Evolutionary conservation across 2,797 vertebrate species (phyloP), one percentile per base, ranked within the genome.

Genomic region (Arnoldichthys spilopterus): DNA sequence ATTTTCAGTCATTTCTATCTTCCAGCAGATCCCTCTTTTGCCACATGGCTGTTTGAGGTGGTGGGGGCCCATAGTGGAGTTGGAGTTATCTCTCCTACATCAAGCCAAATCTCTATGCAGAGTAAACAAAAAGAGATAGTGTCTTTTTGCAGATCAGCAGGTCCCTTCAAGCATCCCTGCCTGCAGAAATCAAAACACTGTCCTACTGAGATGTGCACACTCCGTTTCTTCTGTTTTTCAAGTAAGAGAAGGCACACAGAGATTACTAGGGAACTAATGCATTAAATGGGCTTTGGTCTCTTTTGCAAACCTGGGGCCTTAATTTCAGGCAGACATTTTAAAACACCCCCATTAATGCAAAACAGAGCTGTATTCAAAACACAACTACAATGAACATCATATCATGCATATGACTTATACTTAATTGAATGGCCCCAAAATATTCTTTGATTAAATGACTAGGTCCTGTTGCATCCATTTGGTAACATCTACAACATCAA

Each of bases 261-360:
- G 1, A 58, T 63, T 56, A 70, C 64, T 43, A 43, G 40, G 83
- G 53, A 81, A 70, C 80, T 88, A 89, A 91, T 91, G 90, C 90
- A 91, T 81, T 80, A 88, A 85, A 89, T 22, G 32, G 61, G 18
- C 30, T 87, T 69, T n/a, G 79, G 32, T 80, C 82, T 87, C 81
- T 84, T n/a, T n/a, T 82, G 22, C 40, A 69, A 77, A 85, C 37
- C 85, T 87, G 86, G 81, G 84, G 82, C 76, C 83, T 84, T 88
- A 84, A 90, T 90, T 90, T 88, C 81, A 88, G 82, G 56, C 77
- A 87, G 86, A 72, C 86, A 88, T 88, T 89, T 89, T 85, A 88
- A 90, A 86, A 76, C 77, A 67, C 80, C 86, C 87, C 85, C 82
- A 85, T 87, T 89, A 85, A 92, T 91, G 88, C 86, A 53, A 87